Percentiles rank a stretch among this genome's conserved stretches.
Evolutionary conservation across 1,140 invertebrate species (phyloP).

Genomic region (Aleiodes sp.): DNA sequence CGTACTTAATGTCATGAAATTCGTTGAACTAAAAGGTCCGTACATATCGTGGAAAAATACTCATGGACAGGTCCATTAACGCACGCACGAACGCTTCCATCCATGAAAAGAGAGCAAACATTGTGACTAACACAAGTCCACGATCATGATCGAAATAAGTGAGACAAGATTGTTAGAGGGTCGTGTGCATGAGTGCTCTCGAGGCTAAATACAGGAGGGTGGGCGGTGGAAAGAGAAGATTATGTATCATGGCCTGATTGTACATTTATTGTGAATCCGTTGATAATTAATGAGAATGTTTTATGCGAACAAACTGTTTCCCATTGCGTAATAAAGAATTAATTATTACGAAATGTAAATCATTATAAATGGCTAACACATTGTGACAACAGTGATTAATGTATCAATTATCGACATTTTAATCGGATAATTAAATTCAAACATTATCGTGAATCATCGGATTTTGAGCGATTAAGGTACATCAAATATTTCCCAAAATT

Average conservation of each 20-base stretch:
- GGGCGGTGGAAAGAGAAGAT: not conserved
- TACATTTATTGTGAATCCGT: too few relatives aligned
- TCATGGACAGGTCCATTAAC: slow-evolving; percentile 27
- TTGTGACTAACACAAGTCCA: not conserved
- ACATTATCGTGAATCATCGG: not conserved
- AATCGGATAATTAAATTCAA: not conserved
- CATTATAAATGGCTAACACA: not conserved
- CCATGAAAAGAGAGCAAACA: not conserved
- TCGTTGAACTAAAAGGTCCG: not conserved
- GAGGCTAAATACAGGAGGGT: not conserved
- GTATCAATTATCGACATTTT: not conserved
- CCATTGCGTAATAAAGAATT: not conserved
- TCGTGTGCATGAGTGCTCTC: not conserved
- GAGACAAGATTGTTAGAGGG: not conserved
- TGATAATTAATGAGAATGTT: not conserved
- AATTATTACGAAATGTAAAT: not conserved
- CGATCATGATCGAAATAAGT: not conserved
- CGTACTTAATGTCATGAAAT: too few relatives aligned
- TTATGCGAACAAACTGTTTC: not conserved
- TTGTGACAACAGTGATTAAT: not conserved
- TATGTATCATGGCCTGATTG: not conserved
- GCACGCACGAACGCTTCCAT: slow-evolving; percentile 16
- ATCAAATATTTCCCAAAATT: too few relatives aligned
- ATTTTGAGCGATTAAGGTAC: too few relatives aligned
- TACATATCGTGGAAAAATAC: slow-evolving; percentile 11